Conservation (phyloP, 2,113 vertebrate genomes). For the Tyto alba region DNA sequence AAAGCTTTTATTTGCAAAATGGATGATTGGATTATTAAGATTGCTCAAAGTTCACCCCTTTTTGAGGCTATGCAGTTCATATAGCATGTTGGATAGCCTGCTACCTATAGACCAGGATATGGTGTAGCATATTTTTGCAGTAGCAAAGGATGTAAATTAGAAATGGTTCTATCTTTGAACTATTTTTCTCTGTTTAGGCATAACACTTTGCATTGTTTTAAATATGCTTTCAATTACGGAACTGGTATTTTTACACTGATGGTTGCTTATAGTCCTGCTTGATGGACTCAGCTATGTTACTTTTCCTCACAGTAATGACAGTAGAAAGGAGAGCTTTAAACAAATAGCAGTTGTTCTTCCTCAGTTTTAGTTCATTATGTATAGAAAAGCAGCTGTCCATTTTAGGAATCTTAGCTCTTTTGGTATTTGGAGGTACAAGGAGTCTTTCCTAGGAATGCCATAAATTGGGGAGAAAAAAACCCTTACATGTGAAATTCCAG, state of each 20-base stretch:
- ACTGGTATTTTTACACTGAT: background rate
- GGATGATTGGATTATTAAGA: background rate
- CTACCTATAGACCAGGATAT: background rate
- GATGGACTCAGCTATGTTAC: background rate
- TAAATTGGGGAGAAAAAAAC: rapidly evolving
- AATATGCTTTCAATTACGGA: background rate
- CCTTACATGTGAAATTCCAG: background rate
- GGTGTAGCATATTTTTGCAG: background rate
- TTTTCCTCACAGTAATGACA: background rate
- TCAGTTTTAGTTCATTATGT: background rate
- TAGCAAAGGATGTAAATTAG: background rate
- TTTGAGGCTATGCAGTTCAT: background rate
- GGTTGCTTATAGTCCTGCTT: background rate
- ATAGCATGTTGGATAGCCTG: background rate
- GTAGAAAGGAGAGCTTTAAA: background rate
- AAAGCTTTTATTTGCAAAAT: background rate
- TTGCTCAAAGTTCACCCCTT: background rate
- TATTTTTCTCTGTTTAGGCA: background rate
- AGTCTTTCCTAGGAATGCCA: background rate
- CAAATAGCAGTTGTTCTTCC: background rate
- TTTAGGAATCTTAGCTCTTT: background rate
- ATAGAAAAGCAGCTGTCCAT: background rate
- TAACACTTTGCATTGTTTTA: background rate
- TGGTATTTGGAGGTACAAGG: background rate
- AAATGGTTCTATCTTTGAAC: background rate